Evolutionary conservation across 2,113 vertebrate genomes (phyloP).

Genomic region (Etia nguti): DNA sequence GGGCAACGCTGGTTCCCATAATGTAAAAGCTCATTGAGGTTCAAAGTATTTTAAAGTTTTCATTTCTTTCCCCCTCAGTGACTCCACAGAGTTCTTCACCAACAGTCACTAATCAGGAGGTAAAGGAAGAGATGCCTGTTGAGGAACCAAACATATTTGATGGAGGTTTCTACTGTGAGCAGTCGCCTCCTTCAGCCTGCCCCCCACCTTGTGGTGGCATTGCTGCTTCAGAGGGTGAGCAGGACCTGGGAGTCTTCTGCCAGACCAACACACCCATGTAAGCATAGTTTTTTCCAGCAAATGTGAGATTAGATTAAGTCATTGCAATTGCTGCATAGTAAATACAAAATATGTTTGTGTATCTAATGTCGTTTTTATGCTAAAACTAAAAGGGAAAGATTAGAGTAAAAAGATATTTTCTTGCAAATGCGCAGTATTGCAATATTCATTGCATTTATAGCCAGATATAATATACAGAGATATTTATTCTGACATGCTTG

Average conservation of each 20-base stretch:
- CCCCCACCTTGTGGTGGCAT: neutral
- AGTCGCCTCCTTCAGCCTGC: neutral
- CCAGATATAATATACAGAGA: no score
- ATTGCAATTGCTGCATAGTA: neutral
- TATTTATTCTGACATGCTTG: neutral
- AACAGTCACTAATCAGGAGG: neutral
- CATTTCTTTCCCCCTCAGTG: neutral
- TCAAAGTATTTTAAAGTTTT: neutral
- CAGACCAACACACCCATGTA: conserved; percentile 72
- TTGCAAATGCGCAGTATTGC: neutral
- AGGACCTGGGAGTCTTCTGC: conserved; percentile 68
- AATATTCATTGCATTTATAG: no score
- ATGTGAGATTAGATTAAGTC: neutral
- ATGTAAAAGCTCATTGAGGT: neutral
- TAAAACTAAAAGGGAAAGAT: neutral
- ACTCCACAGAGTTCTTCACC: neutral
- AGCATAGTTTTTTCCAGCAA: neutral
- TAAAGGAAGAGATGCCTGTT: conserved; percentile 33
- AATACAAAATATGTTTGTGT: neutral
- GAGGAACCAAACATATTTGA: conserved; percentile 17
- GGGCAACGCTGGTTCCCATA: neutral
- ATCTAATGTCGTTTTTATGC: neutral
- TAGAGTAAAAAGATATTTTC: neutral
- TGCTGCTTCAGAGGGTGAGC: conserved; percentile 35
- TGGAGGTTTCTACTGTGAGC: conserved; percentile 1